These are phyloP conservation scores for Erpornis zantholeuca DNA, from an alignment of 2,113 vertebrate genomes.

Conservation along the genomic window DNA sequence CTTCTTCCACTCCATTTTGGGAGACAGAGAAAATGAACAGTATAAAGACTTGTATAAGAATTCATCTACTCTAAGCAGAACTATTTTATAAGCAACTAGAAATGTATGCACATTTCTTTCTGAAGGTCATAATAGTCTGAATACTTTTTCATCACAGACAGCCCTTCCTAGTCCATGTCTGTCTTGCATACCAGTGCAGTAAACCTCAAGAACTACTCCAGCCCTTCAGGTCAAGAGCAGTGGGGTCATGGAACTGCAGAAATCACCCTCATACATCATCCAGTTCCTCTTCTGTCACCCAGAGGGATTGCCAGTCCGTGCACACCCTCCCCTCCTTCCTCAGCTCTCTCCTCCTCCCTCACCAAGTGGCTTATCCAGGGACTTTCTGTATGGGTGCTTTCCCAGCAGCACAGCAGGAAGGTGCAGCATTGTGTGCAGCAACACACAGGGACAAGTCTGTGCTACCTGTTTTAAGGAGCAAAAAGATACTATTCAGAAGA, in stretches of 20 bases:
- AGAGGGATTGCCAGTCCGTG: accelerated
- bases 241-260: neutral
- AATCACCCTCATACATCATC: neutral
- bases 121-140: neutral
- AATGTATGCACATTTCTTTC: neutral
- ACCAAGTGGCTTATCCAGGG: neutral
- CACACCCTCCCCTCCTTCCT: neutral
- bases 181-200: neutral
- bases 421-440: neutral
- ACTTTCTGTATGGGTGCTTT: neutral
- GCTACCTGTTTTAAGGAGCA: neutral
- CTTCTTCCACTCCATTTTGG: neutral
- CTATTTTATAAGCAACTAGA: neutral
- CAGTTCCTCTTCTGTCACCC: neutral
- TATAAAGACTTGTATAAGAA: neutral
- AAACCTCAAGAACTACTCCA: neutral
- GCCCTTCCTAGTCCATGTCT: neutral
- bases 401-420: neutral
- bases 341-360: neutral
- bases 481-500: neutral
- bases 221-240: neutral
- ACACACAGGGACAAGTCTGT: neutral
- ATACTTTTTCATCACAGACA: neutral
- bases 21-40: neutral
- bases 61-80: neutral